These are phyloP conservation scores for Tetraneura akinire DNA, from an alignment of 1,140 invertebrate genomes.

Conservation along the genomic window DNA sequence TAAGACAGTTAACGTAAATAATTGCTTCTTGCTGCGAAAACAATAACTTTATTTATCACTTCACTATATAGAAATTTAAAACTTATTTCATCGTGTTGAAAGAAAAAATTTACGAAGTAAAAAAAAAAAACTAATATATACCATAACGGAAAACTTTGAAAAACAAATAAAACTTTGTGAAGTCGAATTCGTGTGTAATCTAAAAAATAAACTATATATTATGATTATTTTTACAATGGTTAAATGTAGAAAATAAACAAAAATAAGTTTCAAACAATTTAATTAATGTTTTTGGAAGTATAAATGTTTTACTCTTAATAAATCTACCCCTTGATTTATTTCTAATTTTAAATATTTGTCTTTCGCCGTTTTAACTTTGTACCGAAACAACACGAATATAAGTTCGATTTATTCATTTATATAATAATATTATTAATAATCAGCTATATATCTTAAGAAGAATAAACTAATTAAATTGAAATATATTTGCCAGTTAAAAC, in stretches of 20 bases:
- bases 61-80: neutral
- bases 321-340: too few species aligned
- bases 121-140: neutral
- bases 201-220: neutral
- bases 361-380: too few species aligned
- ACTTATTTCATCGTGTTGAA: neutral
- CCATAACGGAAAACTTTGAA: neutral
- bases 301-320: too few species aligned
- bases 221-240: neutral
- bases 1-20: neutral
- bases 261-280: neutral
- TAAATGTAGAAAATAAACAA: neutral
- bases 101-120: neutral
- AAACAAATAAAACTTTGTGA: slow-evolving; percentile 1
- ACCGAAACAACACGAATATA: too few species aligned
- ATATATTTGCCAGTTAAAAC: too few species aligned
- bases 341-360: too few species aligned
- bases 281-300: neutral
- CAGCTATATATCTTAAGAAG: too few species aligned
- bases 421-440: too few species aligned
- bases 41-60: slow-evolving; percentile 2
- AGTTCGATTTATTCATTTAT: too few species aligned
- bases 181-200: neutral
- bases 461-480: too few species aligned
- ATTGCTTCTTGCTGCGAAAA: neutral